These are phyloP conservation scores for Dasypogon diadema DNA, from an alignment of 2,888 invertebrate species.

Conservation along the genomic window DNA sequence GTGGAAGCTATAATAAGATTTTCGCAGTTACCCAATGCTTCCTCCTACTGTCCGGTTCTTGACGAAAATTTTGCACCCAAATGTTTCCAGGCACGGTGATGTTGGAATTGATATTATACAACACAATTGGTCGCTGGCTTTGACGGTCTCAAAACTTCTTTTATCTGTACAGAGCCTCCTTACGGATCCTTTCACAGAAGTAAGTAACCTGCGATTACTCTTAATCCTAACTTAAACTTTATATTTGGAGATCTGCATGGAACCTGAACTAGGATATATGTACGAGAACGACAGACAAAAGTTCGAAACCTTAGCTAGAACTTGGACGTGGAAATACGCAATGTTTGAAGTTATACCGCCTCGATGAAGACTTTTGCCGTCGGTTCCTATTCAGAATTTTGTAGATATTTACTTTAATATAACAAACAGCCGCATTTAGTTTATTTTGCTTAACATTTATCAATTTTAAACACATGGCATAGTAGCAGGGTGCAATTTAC, in stretches of 20 bases:
- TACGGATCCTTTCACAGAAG: constrained; percentile 90
- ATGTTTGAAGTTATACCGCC: constrained; percentile 79
- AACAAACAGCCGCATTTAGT: no score
- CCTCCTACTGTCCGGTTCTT: constrained; percentile 93
- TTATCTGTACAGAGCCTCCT: constrained; percentile 89
- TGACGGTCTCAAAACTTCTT: constrained; percentile 90
- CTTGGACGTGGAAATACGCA: constrained; percentile 93
- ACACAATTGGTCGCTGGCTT: constrained; percentile 95
- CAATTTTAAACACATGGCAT: neutral
- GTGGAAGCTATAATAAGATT: neutral
- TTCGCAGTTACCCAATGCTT: constrained; percentile 90
- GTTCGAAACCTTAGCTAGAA: constrained; percentile 84
- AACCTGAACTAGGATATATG: constrained; percentile 84
- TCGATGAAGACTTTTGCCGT: constrained; percentile 56
- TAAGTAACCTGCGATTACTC: constrained; percentile 63
- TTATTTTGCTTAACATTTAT: neutral
- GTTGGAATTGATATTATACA: constrained; percentile 96
- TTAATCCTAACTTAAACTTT: no score
- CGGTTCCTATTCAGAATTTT: no score
- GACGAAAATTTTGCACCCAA: constrained; percentile 94
- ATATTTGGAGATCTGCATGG: constrained; percentile 81
- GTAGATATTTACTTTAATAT: no score
- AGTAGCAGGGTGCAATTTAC: no score
- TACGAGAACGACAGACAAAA: constrained; percentile 78
- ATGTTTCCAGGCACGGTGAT: constrained; percentile 94